Percentiles rank a stretch among this genome's conserved stretches.
Evolutionary conservation across 2,797 vertebrate genomes (phyloP).

Genomic region (Limosa lapponica): DNA sequence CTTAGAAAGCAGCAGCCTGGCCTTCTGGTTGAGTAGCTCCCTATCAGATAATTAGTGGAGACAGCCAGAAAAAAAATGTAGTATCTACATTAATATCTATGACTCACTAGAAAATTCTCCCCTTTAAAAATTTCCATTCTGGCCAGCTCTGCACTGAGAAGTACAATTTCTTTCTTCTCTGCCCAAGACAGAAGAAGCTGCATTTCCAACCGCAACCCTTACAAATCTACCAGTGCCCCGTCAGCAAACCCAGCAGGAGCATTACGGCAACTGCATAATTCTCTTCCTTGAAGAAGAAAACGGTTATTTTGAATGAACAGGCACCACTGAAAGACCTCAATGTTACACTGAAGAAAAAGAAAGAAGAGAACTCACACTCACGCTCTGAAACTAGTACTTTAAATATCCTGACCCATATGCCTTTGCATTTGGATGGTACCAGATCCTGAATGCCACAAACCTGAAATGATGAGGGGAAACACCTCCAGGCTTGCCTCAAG

Average conservation of each 20-base stretch:
- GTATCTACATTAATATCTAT: neutral
- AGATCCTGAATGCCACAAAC: neutral
- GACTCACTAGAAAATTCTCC: neutral
- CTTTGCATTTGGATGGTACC: neutral
- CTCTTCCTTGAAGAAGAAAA: neutral
- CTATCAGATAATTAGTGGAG: neutral
- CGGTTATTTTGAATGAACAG: neutral
- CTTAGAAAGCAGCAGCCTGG: neutral
- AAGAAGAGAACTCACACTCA: neutral
- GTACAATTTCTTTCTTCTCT: neutral
- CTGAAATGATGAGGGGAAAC: neutral
- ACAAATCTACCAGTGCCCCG: neutral
- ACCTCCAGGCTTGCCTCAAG: neutral
- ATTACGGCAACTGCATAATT: neutral
- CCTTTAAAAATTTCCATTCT: neutral
- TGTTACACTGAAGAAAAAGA: neutral
- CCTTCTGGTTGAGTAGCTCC: neutral
- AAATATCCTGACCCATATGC: neutral
- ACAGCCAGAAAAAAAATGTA: neutral
- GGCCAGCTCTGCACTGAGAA: neutral
- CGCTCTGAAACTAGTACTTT: neutral
- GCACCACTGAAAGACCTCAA: neutral
- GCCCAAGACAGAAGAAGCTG: neutral
- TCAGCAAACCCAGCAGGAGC: neutral
- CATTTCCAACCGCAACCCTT: neutral